A percentile compares a stretch with the other conserved stretches of the same genome.
These are phyloP conservation scores for Dasysyrphus albostriatus DNA, from an alignment of 2,888 invertebrate genomes.

Conservation along the genomic window DNA sequence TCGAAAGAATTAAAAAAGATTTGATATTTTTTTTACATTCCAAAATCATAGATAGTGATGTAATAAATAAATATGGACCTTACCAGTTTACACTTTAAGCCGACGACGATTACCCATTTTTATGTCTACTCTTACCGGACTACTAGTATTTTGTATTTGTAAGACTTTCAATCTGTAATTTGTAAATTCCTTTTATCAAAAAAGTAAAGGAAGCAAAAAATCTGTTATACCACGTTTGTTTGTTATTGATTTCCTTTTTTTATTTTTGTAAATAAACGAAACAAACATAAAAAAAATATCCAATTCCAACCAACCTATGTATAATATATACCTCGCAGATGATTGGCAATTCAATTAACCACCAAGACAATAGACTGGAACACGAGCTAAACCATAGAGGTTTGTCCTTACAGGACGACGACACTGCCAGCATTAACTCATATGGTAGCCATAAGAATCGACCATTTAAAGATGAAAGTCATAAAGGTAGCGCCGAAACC, in stretches of 20 bases:
- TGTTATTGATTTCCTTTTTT: constrained; percentile 10
- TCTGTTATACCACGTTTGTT: background rate
- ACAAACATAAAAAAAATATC: constrained; percentile 53
- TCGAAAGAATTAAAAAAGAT: too few species aligned
- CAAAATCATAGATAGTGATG: too few species aligned
- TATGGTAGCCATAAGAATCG: constrained; percentile 96
- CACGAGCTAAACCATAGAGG: constrained; percentile 90
- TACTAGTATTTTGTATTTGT: background rate
- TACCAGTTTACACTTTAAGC: background rate
- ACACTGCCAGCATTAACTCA: constrained; percentile 94
- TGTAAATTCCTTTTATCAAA: constrained; percentile 16
- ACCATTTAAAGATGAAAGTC: constrained; percentile 95
- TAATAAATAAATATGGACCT: too few species aligned
- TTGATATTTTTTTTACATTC: too few species aligned
- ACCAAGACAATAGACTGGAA: constrained; percentile 90
- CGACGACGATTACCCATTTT: background rate
- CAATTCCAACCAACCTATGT: constrained; percentile 64
- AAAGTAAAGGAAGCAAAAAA: constrained; percentile 7
- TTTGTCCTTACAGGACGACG: constrained; percentile 89
- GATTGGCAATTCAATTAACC: constrained; percentile 91
- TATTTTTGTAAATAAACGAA: constrained; percentile 48
- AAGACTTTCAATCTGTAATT: constrained; percentile 18
- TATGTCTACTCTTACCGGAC: constrained; percentile 2
- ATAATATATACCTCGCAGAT: constrained; percentile 79
- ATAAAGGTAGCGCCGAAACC: constrained; percentile 94